Evolutionary conservation across 2,888 invertebrate genomes (phyloP).

Genomic region (Catotricha subobsoleta): DNA sequence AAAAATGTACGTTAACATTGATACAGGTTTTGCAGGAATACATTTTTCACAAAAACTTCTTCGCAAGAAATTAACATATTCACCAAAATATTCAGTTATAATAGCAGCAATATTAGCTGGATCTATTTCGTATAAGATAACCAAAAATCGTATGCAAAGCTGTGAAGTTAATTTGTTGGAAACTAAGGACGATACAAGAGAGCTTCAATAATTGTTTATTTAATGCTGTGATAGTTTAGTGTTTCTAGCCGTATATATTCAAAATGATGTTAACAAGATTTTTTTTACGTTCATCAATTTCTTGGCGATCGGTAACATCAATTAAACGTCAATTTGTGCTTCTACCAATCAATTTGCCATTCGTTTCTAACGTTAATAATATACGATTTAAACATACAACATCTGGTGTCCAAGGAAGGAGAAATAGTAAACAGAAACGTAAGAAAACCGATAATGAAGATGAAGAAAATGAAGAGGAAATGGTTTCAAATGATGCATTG

Average conservation of each 20-base stretch:
- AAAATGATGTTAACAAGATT: too few species aligned
- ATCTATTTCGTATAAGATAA: conserved; percentile 24
- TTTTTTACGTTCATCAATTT: too few species aligned
- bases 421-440: conserved; percentile 7
- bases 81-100: conserved; percentile 23
- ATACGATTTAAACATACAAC: background rate
- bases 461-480: conserved; percentile 14
- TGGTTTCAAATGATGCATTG: conserved; percentile 12
- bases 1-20: background rate
- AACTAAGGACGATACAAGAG: conserved; percentile 27
- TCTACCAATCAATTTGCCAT: too few species aligned
- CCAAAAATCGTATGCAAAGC: conserved; percentile 24
- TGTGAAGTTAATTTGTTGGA: conserved; percentile 33
- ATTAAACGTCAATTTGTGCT: background rate
- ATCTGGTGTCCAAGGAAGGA: conserved; percentile 19
- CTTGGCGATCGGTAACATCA: too few species aligned
- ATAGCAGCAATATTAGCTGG: conserved; percentile 23
- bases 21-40: conserved; percentile 27
- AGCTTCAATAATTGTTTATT: conserved; percentile 23
- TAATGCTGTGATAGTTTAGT: conserved; percentile 7
- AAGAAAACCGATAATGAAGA: conserved; percentile 9
- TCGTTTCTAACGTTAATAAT: too few species aligned
- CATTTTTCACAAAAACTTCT: conserved; percentile 28
- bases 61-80: conserved; percentile 23
- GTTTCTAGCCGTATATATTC: too few species aligned